These are phyloP conservation scores for Myrmecophaga tridactyla DNA, from an alignment of 2,113 vertebrate species.

Conservation along the genomic window DNA sequence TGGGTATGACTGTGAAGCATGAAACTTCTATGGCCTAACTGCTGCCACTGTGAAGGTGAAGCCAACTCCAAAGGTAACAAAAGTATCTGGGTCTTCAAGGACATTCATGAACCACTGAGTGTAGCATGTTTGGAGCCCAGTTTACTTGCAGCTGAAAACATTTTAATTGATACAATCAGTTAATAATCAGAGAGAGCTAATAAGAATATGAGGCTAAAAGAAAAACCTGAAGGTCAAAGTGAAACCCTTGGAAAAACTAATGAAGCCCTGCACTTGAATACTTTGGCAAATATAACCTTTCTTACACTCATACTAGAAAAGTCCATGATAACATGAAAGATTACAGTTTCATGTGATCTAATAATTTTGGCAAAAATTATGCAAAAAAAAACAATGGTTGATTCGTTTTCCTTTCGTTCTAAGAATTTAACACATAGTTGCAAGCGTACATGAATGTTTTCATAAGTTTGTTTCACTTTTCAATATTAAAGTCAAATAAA, in stretches of 20 bases:
- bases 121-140: background rate
- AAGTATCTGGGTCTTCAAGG: background rate
- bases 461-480: constrained; percentile 50
- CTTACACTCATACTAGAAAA: background rate
- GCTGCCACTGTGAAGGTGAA: background rate
- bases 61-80: background rate
- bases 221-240: background rate
- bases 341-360: background rate
- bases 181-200: background rate
- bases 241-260: background rate
- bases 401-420: background rate
- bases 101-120: background rate
- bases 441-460: constrained; percentile 12
- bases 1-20: background rate
- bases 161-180: background rate
- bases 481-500: constrained; percentile 35
- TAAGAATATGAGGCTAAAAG: background rate
- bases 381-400: background rate
- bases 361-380: constrained; percentile 20
- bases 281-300: background rate
- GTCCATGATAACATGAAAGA: background rate
- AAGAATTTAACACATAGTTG: constrained; percentile 41
- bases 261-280: background rate
- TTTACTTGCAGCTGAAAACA: no score
- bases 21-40: background rate